Conservation (phyloP, 1,140 invertebrate genomes). For the Phenacoccus solenopsis region DNA sequence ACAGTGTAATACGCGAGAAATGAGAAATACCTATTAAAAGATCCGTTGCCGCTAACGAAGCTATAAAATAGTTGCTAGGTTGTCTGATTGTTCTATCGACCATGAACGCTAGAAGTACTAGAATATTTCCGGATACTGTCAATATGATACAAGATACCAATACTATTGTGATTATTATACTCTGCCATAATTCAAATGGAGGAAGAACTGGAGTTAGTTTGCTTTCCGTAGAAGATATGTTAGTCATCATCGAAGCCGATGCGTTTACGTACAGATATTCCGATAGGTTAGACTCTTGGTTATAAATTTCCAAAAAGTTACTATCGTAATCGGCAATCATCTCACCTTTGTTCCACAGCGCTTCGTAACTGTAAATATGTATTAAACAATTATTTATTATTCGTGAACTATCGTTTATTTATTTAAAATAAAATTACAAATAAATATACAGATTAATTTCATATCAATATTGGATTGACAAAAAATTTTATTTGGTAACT, state of each 20-base stretch:
- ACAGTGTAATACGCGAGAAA: no score
- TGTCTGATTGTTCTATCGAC: conserved; percentile 94
- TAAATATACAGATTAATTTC: no score
- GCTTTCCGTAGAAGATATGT: conserved; percentile 24
- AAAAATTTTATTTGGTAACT: no score
- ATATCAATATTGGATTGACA: no score
- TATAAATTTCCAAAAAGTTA: conserved; percentile 10
- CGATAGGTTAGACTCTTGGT: conserved; percentile 1
- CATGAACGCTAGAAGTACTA: conserved; percentile 91
- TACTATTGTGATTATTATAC: conserved; percentile 79
- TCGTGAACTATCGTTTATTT: no score
- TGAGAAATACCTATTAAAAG: conserved; percentile 78
- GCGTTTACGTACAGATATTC: not conserved
- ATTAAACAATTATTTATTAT: not conserved
- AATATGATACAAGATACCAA: conserved; percentile 75
- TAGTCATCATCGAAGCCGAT: not conserved
- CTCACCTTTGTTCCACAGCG: conserved; percentile 1
- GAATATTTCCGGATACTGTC: conserved; percentile 88
- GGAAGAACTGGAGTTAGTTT: conserved; percentile 49
- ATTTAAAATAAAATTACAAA: no score
- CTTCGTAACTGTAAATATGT: not conserved
- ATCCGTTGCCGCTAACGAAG: conserved; percentile 93
- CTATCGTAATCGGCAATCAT: not conserved
- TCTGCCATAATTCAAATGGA: conserved; percentile 82
- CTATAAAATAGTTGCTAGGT: conserved; percentile 99